Base-by-base conservation (phyloP, 2,113 vertebrate species). In the Corvus cornix region DNA sequence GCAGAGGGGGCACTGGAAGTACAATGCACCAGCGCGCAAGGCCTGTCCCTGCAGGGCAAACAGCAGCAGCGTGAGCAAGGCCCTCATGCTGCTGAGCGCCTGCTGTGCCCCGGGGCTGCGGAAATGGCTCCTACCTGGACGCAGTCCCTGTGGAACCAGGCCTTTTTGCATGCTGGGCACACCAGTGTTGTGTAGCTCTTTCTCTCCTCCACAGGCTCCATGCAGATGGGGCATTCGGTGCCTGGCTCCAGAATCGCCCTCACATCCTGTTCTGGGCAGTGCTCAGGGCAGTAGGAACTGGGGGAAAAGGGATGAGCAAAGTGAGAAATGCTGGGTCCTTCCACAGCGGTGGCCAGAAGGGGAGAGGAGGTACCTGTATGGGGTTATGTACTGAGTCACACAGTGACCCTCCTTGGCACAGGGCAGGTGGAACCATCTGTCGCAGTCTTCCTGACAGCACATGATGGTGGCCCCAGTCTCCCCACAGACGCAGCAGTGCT, bases 311-410 rank as follows among this genome's bases (percentile, higher is more conserved):
- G 18, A 20, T 19, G 23, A 10, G 15, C 2, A 18, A 49, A 30
- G 5, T 17, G 30, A 43, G 10, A 43, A 41, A 13, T 4, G 15
- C 15, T 6, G 24, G 11, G 4, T 37, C 33, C 23, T 26, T 52
- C 56, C 5, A 2, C 0, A 1, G 9, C 2, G 5, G 7, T 0
- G 6, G 2, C 1, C 1, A 44, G 19, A 4, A 58, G 4, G 2
- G 8, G 9, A 18, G 15, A 12, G 18, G 11, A 28, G 15, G 19
- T 39, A 59, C 49, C 76, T 66, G 62, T 35, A 78, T 62, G 23
- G 39, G 39, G 39, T 39, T 39, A 39, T 39, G 39, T 39, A 39
- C 3, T 39, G 5, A 39, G 39, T 39, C 39, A 53, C 11, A 19
- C 62, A 56, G 33, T 33, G 21, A 4, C 51, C 63, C 41, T 80